Percentiles rank a stretch among this genome's conserved stretches.
Conservation (phyloP, 1,140 invertebrate genomes). For the Acromyrmex heyeri region DNA sequence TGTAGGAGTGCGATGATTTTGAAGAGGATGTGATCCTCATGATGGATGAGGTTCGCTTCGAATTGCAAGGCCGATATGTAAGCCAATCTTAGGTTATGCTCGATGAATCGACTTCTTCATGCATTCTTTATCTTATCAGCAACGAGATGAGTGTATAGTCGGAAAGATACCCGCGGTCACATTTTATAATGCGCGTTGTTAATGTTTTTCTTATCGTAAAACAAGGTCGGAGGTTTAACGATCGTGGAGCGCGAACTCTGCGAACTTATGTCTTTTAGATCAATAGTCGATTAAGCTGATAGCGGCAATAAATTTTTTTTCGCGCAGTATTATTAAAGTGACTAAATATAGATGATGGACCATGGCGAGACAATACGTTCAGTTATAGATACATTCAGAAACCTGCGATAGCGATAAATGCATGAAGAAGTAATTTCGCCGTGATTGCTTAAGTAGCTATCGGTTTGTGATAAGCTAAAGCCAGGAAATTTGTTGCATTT, state of each 20-base stretch:
- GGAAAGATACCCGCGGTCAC: conserved; percentile 11
- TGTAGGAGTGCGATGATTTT: conserved; percentile 84
- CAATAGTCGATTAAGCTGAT: conserved; percentile 33
- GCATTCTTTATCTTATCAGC: conserved; percentile 70
- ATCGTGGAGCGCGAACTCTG: background rate
- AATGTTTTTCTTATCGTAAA: conserved; percentile 30
- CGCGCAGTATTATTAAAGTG: background rate
- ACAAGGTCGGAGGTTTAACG: conserved; percentile 29
- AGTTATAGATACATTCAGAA: background rate
- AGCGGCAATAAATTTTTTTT: background rate
- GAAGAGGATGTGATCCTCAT: conserved; percentile 84
- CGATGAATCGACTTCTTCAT: conserved; percentile 66
- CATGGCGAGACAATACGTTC: background rate
- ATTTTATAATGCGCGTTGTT: conserved; percentile 50
- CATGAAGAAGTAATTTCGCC: conserved; percentile 49
- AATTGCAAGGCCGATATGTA: conserved; percentile 85
- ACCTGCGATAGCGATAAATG: conserved; percentile 5
- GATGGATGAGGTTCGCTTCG: conserved; percentile 84
- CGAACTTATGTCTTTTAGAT: background rate
- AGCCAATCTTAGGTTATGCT: conserved; percentile 74
- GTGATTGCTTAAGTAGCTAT: conserved; percentile 4
- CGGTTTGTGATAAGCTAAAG: conserved; percentile 34
- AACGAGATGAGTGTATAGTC: background rate
- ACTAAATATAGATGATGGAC: conserved; percentile 26
- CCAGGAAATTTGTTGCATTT: conserved; percentile 1